These are phyloP conservation scores for Amblyornis subalaris DNA, from an alignment of 2,113 vertebrate species.

Conservation along the genomic window DNA sequence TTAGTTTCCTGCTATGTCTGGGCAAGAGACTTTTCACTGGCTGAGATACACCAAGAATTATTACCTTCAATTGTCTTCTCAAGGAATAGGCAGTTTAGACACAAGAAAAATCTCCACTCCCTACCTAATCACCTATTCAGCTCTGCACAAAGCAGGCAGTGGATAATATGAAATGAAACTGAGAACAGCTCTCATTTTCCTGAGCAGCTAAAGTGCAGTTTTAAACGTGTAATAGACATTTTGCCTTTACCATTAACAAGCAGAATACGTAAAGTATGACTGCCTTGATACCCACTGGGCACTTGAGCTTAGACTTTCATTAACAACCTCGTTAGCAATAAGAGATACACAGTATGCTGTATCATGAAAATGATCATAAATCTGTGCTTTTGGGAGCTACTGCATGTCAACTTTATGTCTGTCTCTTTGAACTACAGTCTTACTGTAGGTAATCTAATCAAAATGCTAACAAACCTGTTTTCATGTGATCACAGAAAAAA, in stretches of 20 bases:
- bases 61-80: background rate
- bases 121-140: background rate
- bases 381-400: background rate
- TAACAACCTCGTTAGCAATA: background rate
- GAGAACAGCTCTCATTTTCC: background rate
- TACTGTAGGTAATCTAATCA: constrained; percentile 17
- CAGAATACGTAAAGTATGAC: background rate
- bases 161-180: background rate
- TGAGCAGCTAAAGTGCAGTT: background rate
- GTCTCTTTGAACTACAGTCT: background rate
- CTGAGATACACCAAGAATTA: background rate
- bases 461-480: background rate
- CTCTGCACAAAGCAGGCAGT: background rate
- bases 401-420: background rate
- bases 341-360: background rate
- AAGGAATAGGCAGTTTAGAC: background rate
- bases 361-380: background rate
- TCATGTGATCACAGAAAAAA: background rate
- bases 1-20: background rate
- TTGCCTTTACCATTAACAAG: background rate
- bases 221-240: background rate
- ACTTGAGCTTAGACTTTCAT: background rate
- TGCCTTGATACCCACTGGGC: background rate
- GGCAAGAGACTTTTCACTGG: background rate
- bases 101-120: background rate